These are phyloP conservation scores for Falco cherrug DNA, from an alignment of 2,797 vertebrate genomes.

Conservation along the genomic window DNA sequence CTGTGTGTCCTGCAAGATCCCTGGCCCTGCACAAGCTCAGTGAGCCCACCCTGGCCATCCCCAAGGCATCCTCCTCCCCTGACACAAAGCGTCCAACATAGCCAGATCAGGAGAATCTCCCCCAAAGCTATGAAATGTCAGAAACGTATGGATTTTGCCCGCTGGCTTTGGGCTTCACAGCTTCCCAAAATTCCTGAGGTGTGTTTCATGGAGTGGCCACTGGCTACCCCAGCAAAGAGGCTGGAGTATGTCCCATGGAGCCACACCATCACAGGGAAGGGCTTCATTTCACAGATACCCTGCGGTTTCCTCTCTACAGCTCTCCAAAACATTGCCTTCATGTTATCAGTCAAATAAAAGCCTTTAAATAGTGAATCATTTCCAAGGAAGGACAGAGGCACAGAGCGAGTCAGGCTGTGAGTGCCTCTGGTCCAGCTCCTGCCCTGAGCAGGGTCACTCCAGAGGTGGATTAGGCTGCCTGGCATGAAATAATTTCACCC, in stretches of 20 bases:
- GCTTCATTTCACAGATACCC: neutral
- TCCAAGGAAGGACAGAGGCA: neutral
- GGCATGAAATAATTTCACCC: neutral
- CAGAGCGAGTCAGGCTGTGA: neutral
- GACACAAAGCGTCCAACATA: neutral
- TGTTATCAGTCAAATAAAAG: neutral
- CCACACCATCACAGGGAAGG: neutral
- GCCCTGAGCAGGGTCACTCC: fast-evolving
- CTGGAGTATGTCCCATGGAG: neutral
- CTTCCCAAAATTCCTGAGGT: neutral
- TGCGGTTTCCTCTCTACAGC: neutral
- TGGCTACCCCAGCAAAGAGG: fast-evolving
- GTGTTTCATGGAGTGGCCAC: neutral
- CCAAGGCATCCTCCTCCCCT: neutral
- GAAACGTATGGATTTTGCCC: neutral
- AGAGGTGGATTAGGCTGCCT: neutral
- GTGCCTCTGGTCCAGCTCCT: neutral
- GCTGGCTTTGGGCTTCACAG: neutral
- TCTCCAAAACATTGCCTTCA: neutral
- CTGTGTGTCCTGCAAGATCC: neutral
- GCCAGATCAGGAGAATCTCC: neutral
- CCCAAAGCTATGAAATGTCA: neutral
- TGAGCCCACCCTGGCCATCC: neutral
- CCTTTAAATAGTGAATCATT: neutral
- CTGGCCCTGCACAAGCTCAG: neutral